Base-by-base conservation (phyloP, 2,888 invertebrate genomes). In the Agriopis leucophaearia region DNA sequence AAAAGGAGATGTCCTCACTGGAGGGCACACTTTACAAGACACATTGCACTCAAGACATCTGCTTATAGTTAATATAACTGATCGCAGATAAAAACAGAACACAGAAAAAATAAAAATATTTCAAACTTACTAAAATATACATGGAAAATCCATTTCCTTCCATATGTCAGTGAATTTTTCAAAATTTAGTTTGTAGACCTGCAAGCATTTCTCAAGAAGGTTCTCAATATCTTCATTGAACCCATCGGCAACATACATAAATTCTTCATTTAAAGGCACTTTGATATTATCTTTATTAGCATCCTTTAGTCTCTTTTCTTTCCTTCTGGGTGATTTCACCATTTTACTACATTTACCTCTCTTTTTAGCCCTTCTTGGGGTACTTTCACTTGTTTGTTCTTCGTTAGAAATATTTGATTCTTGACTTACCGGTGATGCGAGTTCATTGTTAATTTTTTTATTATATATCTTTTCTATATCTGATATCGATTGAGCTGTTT, bases 151-250 rank as follows among this genome's bases (percentile, higher is more conserved):
- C 86, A 91, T 87, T 0, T 87, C 83, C 56, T 89, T 89, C 88
- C 90, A 94, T 50, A 88, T 74, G 6, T 81, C 70, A 10, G 85
- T 81, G 71, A 93, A 94, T 7, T 76, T 74, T 6, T 85, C 81
- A 62, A 84, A 93, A n/a, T 83, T 88, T 1, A 90, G 72, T 0
- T 75, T 79, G 0, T 80, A 80, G 0, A 79, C 74, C 50, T 81
- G 76, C 0, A 81, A 51, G 56, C 90, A 92, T 35, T 80, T 81
- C 6, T 87, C 82, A 8, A 92, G 82, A 10, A 94, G 78, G 15
- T 85, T 83, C 42, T 91, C 89, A 10, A 91, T 92, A 72, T 93
- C 93, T 40, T 88, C 88, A 0, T 80, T 77, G 38, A 93, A 91
- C 0, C 93, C 92, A 55, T 91, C 89, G 0, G 91, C 92, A 64